Percentiles rank a stretch among this genome's conserved stretches.
Conservation (phyloP, 2,888 invertebrate genomes). For the Portevinia maculata region DNA sequence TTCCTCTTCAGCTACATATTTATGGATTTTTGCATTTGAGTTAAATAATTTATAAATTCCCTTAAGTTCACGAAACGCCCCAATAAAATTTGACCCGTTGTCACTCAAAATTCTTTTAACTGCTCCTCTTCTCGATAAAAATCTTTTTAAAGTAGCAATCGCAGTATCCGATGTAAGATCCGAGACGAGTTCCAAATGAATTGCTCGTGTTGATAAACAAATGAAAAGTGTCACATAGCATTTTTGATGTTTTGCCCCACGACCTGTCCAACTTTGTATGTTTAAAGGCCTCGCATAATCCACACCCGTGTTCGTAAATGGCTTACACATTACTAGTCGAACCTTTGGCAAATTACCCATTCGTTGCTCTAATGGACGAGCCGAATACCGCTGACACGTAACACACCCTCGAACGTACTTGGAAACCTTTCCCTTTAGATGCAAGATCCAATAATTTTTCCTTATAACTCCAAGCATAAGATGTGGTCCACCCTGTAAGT, state of each 20-base stretch:
- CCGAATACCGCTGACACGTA: slow-evolving; percentile 14
- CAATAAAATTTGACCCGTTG: slow-evolving; percentile 6
- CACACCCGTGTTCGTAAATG: slow-evolving; percentile 16
- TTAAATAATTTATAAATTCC: neutral
- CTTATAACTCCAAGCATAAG: slow-evolving; percentile 20
- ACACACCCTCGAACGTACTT: slow-evolving; percentile 9
- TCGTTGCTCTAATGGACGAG: slow-evolving; percentile 13
- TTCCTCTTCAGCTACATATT: slow-evolving; percentile 2
- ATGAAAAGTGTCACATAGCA: slow-evolving; percentile 16
- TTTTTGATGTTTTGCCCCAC: slow-evolving; percentile 21
- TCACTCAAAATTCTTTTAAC: slow-evolving; percentile 5
- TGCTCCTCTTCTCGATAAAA: neutral
- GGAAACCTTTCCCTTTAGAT: too few relatives aligned
- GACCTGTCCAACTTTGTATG: neutral
- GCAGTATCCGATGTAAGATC: slow-evolving; percentile 2
- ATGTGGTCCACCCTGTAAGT: slow-evolving; percentile 12
- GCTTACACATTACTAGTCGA: neutral
- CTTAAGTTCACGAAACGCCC: neutral
- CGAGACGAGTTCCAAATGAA: slow-evolving; percentile 27
- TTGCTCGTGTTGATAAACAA: slow-evolving; percentile 7
- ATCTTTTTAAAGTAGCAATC: slow-evolving; percentile 11
- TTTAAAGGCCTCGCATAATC: slow-evolving; percentile 6
- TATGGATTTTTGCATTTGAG: neutral
- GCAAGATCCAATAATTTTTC: slow-evolving; percentile 1
- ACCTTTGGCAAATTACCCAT: slow-evolving; percentile 10